Conservation (phyloP, 2,888 invertebrate species). For the Chrysotoxum bicinctum region DNA sequence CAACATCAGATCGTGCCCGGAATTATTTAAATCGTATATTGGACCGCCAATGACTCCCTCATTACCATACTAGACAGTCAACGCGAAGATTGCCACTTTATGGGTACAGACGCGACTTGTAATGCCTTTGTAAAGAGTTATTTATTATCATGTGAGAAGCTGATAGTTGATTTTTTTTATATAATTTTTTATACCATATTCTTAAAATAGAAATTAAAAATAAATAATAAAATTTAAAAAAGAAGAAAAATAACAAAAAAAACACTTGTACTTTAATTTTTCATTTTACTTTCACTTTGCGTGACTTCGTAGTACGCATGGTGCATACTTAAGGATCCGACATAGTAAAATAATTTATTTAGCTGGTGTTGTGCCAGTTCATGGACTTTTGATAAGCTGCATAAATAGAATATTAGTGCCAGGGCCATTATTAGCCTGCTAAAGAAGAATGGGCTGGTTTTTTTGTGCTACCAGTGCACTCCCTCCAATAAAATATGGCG, state of each 20-base stretch:
- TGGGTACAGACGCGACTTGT: slow-evolving; percentile 25
- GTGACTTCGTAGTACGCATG: slow-evolving; percentile 26
- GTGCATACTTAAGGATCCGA: slow-evolving; percentile 49
- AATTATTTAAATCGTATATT: slow-evolving; percentile 57
- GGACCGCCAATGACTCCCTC: slow-evolving; percentile 40
- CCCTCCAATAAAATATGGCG: slow-evolving; percentile 39
- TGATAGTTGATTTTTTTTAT: slow-evolving; percentile 37
- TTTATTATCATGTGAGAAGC: slow-evolving; percentile 51
- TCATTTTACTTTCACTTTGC: slow-evolving; percentile 63
- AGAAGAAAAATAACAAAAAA: slow-evolving; percentile 31
- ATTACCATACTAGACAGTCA: slow-evolving; percentile 50
- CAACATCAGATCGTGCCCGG: slow-evolving; percentile 63
- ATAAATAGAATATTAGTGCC: slow-evolving; percentile 53
- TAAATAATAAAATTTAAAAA: slow-evolving; percentile 31
- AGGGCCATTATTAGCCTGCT: slow-evolving; percentile 40
- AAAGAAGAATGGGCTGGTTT: slow-evolving; percentile 30
- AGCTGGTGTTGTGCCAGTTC: slow-evolving; percentile 38
- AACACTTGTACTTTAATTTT: slow-evolving; percentile 37
- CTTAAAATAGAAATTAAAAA: slow-evolving; percentile 41
- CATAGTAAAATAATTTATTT: slow-evolving; percentile 26
- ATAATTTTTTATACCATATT: slow-evolving; percentile 47
- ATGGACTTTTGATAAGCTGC: slow-evolving; percentile 39
- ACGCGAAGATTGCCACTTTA: slow-evolving; percentile 19
- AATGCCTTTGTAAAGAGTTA: slow-evolving; percentile 62
- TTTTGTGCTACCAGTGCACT: slow-evolving; percentile 17